Evolutionary conservation across 2,797 vertebrate species (phyloP).

Genomic region (Chloroceryle amazona): DNA sequence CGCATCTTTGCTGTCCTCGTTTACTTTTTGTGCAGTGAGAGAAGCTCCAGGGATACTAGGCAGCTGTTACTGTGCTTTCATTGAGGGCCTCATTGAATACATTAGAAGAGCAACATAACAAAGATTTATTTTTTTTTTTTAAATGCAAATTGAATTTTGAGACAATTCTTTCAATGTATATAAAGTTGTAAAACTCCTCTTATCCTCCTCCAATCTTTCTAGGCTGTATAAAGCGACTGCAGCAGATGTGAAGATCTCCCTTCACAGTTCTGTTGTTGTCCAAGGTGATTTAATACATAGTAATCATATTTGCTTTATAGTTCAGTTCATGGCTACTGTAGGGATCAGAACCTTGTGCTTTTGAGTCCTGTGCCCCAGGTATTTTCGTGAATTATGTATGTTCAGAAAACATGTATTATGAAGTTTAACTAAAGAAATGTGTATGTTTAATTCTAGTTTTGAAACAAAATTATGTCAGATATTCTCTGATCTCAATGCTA

Average conservation of each 20-base stretch:
- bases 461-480: constrained; percentile 97
- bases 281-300: constrained; percentile 24
- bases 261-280: constrained; percentile 67
- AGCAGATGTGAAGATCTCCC: constrained; percentile 64
- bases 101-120: background rate
- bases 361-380: constrained; percentile 55
- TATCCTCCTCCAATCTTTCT: constrained; percentile 37
- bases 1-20: background rate
- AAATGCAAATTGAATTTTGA: background rate
- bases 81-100: background rate
- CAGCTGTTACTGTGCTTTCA: background rate
- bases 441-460: constrained; percentile 89
- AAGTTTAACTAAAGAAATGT: constrained; percentile 72
- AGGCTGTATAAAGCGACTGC: constrained; percentile 51
- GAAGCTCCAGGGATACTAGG: background rate
- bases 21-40: background rate
- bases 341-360: constrained; percentile 46
- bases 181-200: constrained; percentile 18
- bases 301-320: constrained; percentile 44
- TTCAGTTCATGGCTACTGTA: constrained; percentile 23
- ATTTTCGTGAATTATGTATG: constrained; percentile 48
- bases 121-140: background rate
- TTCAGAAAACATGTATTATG: background rate
- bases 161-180: background rate
- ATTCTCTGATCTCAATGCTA: constrained; percentile 96